Evolutionary conservation across 2,113 vertebrate genomes (phyloP).

Genomic region (Laticauda colubrina): DNA sequence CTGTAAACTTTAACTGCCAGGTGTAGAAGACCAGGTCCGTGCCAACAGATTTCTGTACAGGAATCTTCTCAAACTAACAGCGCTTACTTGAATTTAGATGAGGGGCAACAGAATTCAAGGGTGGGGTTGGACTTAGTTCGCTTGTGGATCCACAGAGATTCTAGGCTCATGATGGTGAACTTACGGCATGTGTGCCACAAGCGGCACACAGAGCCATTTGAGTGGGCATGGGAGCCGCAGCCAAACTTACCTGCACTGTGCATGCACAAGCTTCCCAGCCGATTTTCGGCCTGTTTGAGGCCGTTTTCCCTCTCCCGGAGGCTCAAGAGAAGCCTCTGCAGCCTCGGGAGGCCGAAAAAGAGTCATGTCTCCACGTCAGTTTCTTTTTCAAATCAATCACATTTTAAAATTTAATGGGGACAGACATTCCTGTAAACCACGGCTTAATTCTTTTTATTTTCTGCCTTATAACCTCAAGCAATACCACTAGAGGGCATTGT

Average conservation of each 20-base stretch:
- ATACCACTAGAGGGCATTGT: conserved; percentile 62
- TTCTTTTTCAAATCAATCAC: background rate
- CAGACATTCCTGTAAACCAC: background rate
- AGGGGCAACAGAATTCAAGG: background rate
- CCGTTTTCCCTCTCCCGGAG: too few relatives aligned
- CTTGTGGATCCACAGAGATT: background rate
- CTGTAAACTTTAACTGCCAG: background rate
- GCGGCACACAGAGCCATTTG: too few relatives aligned
- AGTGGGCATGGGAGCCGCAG: too few relatives aligned
- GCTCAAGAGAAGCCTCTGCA: too few relatives aligned
- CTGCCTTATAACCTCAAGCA: conserved; percentile 4
- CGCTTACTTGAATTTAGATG: background rate
- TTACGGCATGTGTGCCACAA: background rate
- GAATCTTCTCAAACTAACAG: background rate
- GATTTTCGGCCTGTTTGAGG: too few relatives aligned
- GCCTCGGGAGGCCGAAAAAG: background rate
- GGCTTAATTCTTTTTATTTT: background rate
- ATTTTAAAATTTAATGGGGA: background rate
- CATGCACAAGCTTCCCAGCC: too few relatives aligned
- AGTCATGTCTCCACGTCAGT: background rate
- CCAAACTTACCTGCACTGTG: too few relatives aligned
- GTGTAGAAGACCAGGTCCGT: background rate
- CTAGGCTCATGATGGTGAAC: background rate
- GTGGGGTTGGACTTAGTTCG: background rate
- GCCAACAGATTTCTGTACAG: background rate